Percentiles rank a stretch among this genome's conserved stretches.
These are phyloP conservation scores for Siderastrea radians DNA, from an alignment of 92 coral and sea anemone species.

Conservation along the genomic window DNA sequence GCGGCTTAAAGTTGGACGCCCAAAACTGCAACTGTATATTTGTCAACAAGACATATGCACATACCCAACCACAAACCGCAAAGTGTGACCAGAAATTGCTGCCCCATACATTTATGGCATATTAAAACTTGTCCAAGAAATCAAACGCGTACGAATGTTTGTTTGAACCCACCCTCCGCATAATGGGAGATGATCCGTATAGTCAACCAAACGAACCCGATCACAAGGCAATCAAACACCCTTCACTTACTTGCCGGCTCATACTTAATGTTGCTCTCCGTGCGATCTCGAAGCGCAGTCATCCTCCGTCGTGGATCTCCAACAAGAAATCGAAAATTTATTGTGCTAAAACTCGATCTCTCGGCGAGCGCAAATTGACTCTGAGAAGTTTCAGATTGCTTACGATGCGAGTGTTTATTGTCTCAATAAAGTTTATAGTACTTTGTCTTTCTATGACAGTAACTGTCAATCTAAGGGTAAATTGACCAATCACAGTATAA, in stretches of 20 bases:
- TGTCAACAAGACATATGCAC: background rate
- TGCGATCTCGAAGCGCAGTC: slow-evolving; percentile 59
- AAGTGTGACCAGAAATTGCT: background rate
- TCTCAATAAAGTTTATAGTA: background rate
- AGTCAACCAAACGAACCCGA: background rate
- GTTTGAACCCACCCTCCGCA: background rate
- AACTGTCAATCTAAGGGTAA: background rate
- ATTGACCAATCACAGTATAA: slow-evolving; percentile 13
- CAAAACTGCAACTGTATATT: background rate
- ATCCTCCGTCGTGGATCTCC: background rate
- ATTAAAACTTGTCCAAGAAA: background rate
- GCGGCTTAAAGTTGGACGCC: background rate
- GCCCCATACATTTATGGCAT: background rate
- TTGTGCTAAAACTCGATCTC: background rate
- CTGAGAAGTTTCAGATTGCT: background rate
- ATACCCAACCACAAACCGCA: background rate
- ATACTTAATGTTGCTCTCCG: slow-evolving; percentile 77
- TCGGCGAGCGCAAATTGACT: background rate
- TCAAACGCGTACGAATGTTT: background rate
- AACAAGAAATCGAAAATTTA: background rate
- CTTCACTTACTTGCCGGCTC: slow-evolving; percentile 81
- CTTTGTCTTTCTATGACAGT: slow-evolving; percentile 4
- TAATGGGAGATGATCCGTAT: background rate
- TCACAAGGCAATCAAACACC: background rate
- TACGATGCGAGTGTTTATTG: slow-evolving; percentile 11